Evolutionary conservation across 2,113 vertebrate genomes (phyloP).

Genomic region (Silurus glanis): DNA sequence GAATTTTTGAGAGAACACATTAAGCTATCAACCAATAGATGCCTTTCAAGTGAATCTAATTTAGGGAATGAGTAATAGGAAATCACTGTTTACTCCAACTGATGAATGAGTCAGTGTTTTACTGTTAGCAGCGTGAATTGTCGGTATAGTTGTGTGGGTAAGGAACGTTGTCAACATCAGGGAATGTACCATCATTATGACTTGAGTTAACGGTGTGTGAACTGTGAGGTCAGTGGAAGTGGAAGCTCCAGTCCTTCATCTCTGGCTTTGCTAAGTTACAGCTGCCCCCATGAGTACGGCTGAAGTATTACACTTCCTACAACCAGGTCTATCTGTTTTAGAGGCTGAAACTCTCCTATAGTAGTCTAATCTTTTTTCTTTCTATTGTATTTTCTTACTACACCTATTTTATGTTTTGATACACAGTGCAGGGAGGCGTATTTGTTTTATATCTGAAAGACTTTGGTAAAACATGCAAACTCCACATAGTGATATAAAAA

Average conservation of each 20-base stretch:
- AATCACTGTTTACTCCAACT: constrained; percentile 22
- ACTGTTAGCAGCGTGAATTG: not conserved
- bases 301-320: constrained; percentile 13
- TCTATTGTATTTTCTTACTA: not conserved
- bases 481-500: not conserved
- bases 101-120: constrained; percentile 26
- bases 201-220: not conserved
- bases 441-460: too few relatives aligned
- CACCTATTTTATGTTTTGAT: not conserved
- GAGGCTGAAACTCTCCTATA: not conserved
- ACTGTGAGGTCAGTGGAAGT: not conserved
- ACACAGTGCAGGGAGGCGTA: not conserved
- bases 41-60: constrained; percentile 20
- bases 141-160: not conserved
- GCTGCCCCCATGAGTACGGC: constrained; percentile 31
- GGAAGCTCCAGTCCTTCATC: not conserved
- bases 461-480: not conserved
- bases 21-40: not conserved
- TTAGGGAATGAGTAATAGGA: constrained; percentile 32
- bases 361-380: not conserved
- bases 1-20: constrained; percentile 3
- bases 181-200: constrained; percentile 29
- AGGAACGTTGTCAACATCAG: constrained; percentile 13
- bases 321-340: not conserved
- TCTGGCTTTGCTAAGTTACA: constrained; percentile 9